These are phyloP conservation scores for Tortricodes alternella DNA, from an alignment of 2,888 invertebrate genomes.

Conservation along the genomic window DNA sequence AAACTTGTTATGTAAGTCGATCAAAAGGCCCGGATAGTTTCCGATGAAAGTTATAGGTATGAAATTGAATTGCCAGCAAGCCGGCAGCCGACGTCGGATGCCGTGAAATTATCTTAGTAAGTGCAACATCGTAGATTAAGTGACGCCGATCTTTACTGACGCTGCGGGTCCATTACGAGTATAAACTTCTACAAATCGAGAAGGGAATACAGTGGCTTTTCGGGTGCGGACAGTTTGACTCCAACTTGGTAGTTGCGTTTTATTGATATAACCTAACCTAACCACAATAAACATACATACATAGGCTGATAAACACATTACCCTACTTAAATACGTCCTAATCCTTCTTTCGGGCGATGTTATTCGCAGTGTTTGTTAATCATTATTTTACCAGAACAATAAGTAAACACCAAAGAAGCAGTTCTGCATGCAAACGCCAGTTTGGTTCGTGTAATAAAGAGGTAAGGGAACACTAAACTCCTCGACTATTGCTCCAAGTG, in stretches of 20 bases:
- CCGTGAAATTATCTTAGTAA: constrained; percentile 68
- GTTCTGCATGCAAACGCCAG: too few relatives aligned
- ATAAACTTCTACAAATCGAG: not conserved
- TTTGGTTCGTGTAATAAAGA: too few relatives aligned
- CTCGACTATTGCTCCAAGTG: not conserved
- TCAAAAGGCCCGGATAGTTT: constrained; percentile 19
- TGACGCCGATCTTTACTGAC: constrained; percentile 53
- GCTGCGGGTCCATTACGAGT: constrained; percentile 40
- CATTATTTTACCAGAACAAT: too few relatives aligned
- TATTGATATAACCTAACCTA: too few relatives aligned
- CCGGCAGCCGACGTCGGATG: constrained; percentile 43
- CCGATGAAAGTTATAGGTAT: constrained; percentile 54
- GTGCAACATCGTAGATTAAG: constrained; percentile 68
- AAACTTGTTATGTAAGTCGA: constrained; percentile 4
- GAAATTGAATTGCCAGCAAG: constrained; percentile 65
- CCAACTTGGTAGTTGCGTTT: too few relatives aligned
- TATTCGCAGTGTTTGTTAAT: too few relatives aligned
- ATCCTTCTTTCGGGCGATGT: too few relatives aligned
- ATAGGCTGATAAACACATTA: too few relatives aligned
- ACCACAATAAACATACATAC: too few relatives aligned
- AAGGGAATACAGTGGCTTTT: not conserved
- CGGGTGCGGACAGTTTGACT: not conserved
- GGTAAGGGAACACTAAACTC: not conserved
- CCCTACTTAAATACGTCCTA: too few relatives aligned
- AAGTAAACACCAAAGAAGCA: too few relatives aligned